Evolutionary conservation across 1,140 invertebrate genomes (phyloP), one percentile per base, ranked within the genome.

Genomic region (Trichonephila clavata): DNA sequence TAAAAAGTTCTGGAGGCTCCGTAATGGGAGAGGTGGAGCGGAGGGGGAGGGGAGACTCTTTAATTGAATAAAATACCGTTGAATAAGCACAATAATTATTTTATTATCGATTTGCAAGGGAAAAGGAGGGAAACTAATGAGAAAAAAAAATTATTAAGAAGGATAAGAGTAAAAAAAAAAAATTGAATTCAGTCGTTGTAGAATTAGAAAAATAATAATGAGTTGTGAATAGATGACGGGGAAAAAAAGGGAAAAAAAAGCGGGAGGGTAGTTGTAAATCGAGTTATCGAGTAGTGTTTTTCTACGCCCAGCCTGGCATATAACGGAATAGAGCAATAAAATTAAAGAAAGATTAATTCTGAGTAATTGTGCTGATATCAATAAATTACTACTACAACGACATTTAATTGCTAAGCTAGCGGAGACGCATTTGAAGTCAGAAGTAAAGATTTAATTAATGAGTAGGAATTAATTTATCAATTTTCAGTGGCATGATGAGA

Each of bases 81-180:
- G 90, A 92, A 92, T 92, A 92, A 92, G 80, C 90, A 68, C 90
- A 92, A 92, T 92, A 92, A 92, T 92, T 92, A 92, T 92, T 92
- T 92, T 92, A 92, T 92, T 92, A 92, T 92, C 90, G 90, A 92
- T 92, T 84, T 65, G 27, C 1, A 14, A 61, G 57, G 24, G n/a
- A 84, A 84, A 21, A 89, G 87, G 24, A 24, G 86, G 86, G 80
- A 57, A 71, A 77, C 14, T 57, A 71, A 77, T 65, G 50, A 77
- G n/a, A 87, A 39, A 39, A 65, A 63, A 65, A 27, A 63, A 89
- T 59, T 71, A 63, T n/a, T 50, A 50, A 89, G 50, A 63, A 20
- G 32, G 65, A 57, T 50, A 86, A 27, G 32, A 39, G 32, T n/a
- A n/a, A 59, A 8, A 1, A 8, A 13, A 59, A 88, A 68, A 88